Percentiles rank a stretch among this genome's conserved stretches.
Conservation (phyloP, 2,797 vertebrate species). For the Ispidina picta region DNA sequence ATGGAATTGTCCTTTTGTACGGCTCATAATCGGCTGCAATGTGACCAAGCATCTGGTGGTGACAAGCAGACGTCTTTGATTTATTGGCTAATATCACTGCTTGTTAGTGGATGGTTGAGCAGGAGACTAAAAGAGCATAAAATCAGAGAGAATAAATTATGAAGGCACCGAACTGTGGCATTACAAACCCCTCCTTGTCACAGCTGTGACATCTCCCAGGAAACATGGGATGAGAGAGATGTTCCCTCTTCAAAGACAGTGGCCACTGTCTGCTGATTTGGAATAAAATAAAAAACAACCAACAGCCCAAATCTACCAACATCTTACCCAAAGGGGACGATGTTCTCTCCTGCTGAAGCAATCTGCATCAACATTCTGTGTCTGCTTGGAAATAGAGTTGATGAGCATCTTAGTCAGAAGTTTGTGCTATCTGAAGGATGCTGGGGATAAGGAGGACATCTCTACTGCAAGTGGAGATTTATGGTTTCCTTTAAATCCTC, state of each 20-base stretch:
- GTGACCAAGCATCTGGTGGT: slow-evolving; percentile 88
- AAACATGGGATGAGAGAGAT: slow-evolving; percentile 77
- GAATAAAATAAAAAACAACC: slow-evolving; percentile 49
- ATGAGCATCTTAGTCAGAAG: not conserved
- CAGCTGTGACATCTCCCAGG: slow-evolving; percentile 80
- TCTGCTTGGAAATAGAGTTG: not conserved
- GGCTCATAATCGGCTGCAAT: slow-evolving; percentile 87
- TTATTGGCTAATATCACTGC: slow-evolving; percentile 90
- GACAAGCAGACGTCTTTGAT: slow-evolving; percentile 91
- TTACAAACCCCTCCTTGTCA: slow-evolving; percentile 82
- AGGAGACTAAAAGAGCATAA: slow-evolving; percentile 84
- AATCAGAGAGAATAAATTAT: slow-evolving; percentile 89
- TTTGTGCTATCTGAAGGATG: not conserved
- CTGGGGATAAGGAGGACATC: not conserved
- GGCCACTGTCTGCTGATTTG: slow-evolving; percentile 60
- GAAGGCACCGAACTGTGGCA: slow-evolving; percentile 83
- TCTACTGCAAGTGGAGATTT: not conserved
- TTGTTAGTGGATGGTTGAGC: slow-evolving; percentile 89
- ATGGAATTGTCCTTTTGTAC: slow-evolving; percentile 83
- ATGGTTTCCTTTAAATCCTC: not conserved
- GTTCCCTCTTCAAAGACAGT: slow-evolving; percentile 75
- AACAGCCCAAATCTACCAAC: not conserved
- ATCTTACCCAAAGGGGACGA: not conserved
- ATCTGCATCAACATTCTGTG: not conserved
- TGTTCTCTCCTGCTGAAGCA: not conserved